These are phyloP conservation scores for Drosophila busckii DNA, from an alignment of 1,140 invertebrate species.

Conservation along the genomic window DNA sequence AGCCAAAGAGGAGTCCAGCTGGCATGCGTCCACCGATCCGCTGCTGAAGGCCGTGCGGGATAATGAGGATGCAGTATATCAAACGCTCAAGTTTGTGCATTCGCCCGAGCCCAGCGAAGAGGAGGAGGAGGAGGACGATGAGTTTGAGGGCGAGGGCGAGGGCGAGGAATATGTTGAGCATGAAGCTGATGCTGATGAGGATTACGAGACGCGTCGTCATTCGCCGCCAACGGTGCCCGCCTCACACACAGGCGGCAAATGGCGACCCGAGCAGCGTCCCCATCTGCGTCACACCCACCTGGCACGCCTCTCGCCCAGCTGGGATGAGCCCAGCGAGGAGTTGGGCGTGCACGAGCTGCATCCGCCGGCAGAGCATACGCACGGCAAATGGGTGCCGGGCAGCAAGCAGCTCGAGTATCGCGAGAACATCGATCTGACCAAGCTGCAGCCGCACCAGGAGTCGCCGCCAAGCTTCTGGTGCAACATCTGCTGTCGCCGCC, in stretches of 20 bases:
- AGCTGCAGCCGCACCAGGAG: conserved; percentile 79
- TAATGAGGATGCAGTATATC: conserved; percentile 73
- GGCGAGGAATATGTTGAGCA: conserved; percentile 81
- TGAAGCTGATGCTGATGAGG: conserved; percentile 83
- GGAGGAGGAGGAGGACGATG: conserved; percentile 79
- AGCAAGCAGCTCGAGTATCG: conserved; percentile 79
- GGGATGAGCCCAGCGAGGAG: conserved; percentile 58
- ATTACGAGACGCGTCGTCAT: conserved; percentile 79
- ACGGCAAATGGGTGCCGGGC: conserved; percentile 88
- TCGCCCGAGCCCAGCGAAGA: conserved; percentile 75
- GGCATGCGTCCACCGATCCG: conserved; percentile 78
- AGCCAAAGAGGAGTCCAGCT: conserved; percentile 26
- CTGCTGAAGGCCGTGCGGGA: conserved; percentile 83
- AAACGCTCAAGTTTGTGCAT: conserved; percentile 71
- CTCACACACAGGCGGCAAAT: conserved; percentile 87
- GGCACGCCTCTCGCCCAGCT: conserved; percentile 56
- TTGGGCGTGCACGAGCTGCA: conserved; percentile 61
- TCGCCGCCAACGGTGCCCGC: conserved; percentile 80
- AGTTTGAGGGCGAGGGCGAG: conserved; percentile 81
- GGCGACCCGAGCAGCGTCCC: conserved; percentile 80
- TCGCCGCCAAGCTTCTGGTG: conserved; percentile 87
- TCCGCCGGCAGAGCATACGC: conserved; percentile 85
- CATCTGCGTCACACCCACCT: conserved; percentile 46
- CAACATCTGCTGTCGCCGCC: conserved; percentile 86
- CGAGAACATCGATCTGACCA: conserved; percentile 80